These are phyloP conservation scores for Megalops cyprinoides DNA, from an alignment of 2,797 vertebrate genomes.

Conservation along the genomic window DNA sequence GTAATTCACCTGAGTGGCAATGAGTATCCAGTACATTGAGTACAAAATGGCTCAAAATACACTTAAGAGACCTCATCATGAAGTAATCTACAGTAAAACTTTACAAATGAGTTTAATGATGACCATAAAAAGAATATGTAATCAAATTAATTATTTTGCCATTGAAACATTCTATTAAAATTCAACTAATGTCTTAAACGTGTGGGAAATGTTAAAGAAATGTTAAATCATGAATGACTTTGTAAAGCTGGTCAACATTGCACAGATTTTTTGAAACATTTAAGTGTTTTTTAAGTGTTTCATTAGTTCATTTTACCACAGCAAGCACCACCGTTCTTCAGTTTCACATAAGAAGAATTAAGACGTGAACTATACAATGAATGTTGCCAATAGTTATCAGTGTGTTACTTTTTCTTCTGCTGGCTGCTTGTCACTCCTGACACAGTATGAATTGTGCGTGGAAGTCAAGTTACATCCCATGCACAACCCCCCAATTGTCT, in stretches of 20 bases:
- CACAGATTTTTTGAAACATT: not conserved
- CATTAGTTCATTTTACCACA: not conserved
- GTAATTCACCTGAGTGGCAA: not conserved
- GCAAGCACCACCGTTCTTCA: not conserved
- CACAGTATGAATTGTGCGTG: not conserved
- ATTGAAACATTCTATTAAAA: too few species aligned
- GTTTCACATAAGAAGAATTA: too few species aligned
- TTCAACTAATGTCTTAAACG: not conserved
- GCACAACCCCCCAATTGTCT: not conserved
- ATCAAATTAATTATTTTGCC: not conserved
- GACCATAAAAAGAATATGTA: not conserved
- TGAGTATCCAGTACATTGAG: not conserved
- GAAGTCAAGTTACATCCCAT: not conserved
- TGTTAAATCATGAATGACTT: not conserved
- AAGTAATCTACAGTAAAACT: conserved; percentile 11
- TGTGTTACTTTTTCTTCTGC: not conserved
- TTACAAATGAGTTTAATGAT: not conserved
- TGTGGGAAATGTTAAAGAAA: not conserved
- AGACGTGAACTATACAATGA: not conserved
- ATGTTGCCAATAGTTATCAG: not conserved
- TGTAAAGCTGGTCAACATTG: too few species aligned
- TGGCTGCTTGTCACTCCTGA: not conserved
- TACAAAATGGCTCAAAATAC: not conserved
- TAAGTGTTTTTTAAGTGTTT: not conserved
- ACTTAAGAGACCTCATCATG: conserved; percentile 2